These are phyloP conservation scores for Lymantria monacha DNA, from an alignment of 2,888 invertebrate species.

Conservation along the genomic window DNA sequence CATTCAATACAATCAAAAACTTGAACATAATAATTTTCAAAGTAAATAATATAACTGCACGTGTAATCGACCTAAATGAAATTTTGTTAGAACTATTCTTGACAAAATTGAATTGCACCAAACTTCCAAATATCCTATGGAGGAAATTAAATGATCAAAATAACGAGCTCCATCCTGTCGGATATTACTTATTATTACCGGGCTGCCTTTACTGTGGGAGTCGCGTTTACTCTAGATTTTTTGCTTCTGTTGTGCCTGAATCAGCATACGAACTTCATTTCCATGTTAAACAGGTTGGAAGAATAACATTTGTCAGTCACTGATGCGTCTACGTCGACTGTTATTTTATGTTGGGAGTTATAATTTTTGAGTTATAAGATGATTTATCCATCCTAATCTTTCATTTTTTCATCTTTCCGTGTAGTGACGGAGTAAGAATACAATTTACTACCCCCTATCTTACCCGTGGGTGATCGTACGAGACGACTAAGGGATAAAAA, in stretches of 20 bases:
- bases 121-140: conserved; percentile 11
- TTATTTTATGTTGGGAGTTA: neutral
- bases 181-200: conserved; percentile 30
- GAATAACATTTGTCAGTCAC: conserved; percentile 4
- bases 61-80: neutral
- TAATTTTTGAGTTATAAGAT: neutral
- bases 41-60: too few relatives aligned
- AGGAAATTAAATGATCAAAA: conserved; percentile 35
- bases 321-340: neutral
- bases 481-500: too few relatives aligned
- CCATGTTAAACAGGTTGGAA: conserved; percentile 6
- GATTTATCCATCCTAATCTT: too few relatives aligned
- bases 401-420: too few relatives aligned
- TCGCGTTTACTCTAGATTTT: conserved; percentile 3
- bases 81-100: neutral
- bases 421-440: too few relatives aligned
- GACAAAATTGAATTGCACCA: conserved; percentile 10
- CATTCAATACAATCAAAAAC: too few relatives aligned
- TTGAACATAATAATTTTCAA: too few relatives aligned
- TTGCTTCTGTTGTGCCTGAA: conserved; percentile 4
- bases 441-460: too few relatives aligned
- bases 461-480: too few relatives aligned
- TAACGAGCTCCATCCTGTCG: conserved; percentile 23
- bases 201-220: neutral
- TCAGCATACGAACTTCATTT: conserved; percentile 12